Percentiles rank a stretch among this genome's conserved stretches.
Evolutionary conservation across 2,888 invertebrate genomes (phyloP).

Genomic region (Eudemis profundana): DNA sequence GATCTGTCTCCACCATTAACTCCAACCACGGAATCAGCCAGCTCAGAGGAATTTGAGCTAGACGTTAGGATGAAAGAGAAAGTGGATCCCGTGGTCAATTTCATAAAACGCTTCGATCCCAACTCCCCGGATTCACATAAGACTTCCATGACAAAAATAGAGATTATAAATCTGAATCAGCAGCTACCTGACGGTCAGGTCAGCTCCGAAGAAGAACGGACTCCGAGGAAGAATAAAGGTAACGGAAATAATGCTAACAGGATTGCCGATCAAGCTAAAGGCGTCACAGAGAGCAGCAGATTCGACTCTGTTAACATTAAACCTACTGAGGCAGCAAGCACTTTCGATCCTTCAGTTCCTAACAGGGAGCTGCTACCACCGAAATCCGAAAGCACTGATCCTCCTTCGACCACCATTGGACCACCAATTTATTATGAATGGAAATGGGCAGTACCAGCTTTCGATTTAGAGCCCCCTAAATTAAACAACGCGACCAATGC

Average conservation of each 20-base stretch:
- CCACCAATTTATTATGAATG: constrained; percentile 88
- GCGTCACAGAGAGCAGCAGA: constrained; percentile 56
- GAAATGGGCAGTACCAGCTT: constrained; percentile 88
- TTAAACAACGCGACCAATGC: constrained; percentile 66
- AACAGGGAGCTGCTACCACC: constrained; percentile 82
- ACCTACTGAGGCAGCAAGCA: constrained; percentile 49
- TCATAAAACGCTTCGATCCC: constrained; percentile 80
- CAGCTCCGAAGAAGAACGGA: constrained; percentile 73
- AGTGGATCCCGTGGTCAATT: constrained; percentile 69
- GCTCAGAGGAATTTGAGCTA: constrained; percentile 56
- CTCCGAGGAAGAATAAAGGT: constrained; percentile 67
- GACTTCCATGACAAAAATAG: constrained; percentile 73
- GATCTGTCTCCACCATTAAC: constrained; percentile 65
- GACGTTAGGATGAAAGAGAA: constrained; percentile 57
- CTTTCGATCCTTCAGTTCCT: constrained; percentile 56
- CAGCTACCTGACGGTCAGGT: constrained; percentile 72
- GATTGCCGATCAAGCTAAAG: constrained; percentile 65
- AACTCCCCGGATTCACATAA: constrained; percentile 70
- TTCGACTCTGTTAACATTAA: constrained; percentile 70
- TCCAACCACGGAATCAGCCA: constrained; percentile 57
- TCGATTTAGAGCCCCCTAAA: constrained; percentile 85
- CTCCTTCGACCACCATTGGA: constrained; percentile 83
- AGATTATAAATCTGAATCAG: constrained; percentile 72
- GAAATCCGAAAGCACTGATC: constrained; percentile 71
- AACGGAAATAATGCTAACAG: constrained; percentile 64